Conservation (phyloP, 1,140 invertebrate species). For the Cheumatopsyche charites region DNA sequence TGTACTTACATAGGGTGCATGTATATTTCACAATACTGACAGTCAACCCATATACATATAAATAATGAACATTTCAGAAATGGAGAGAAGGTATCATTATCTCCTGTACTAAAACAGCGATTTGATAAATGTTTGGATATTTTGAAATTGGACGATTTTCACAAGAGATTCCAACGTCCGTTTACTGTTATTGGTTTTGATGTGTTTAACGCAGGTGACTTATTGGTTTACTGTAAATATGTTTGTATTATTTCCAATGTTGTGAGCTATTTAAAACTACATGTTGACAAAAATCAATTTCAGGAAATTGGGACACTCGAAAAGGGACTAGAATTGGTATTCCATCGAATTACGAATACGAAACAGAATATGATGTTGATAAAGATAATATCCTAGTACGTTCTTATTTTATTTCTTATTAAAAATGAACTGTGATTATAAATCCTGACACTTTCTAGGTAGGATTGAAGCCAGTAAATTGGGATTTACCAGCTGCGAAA, state of each 20-base stretch:
- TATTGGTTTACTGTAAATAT: too few relatives aligned
- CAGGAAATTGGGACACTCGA: slow-evolving; percentile 51
- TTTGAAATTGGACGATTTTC: slow-evolving; percentile 55
- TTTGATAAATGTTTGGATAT: slow-evolving; percentile 62
- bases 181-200: slow-evolving; percentile 72
- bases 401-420: not conserved
- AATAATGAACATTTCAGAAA: slow-evolving; percentile 33
- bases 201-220: slow-evolving; percentile 63
- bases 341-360: slow-evolving; percentile 67
- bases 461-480: slow-evolving; percentile 64
- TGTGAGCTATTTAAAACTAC: slow-evolving; percentile 44
- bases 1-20: too few relatives aligned
- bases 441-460: too few relatives aligned
- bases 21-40: too few relatives aligned
- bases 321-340: slow-evolving; percentile 68
- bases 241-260: too few relatives aligned
- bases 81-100: slow-evolving; percentile 23
- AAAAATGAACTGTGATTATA: too few relatives aligned
- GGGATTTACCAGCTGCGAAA: slow-evolving; percentile 65
- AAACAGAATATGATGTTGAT: slow-evolving; percentile 57
- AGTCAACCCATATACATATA: too few relatives aligned
- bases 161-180: slow-evolving; percentile 57
- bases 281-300: slow-evolving; percentile 26
- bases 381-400: slow-evolving; percentile 60
- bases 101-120: slow-evolving; percentile 42